Conservation (phyloP, 2,113 vertebrate genomes). For the Benitochromis conjunctus region DNA sequence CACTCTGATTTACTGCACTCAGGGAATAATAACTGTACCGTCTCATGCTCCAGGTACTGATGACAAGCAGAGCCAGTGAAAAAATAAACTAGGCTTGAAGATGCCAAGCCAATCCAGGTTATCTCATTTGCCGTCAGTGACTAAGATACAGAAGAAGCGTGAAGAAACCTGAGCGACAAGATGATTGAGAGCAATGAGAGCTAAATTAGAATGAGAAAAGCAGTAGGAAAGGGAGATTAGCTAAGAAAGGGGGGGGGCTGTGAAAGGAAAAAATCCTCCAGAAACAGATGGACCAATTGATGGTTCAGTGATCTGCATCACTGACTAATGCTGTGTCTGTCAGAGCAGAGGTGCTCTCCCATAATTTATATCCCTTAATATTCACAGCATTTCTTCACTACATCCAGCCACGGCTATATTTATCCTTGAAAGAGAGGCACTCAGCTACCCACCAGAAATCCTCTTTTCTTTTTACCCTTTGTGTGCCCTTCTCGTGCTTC, state of each 20-base stretch:
- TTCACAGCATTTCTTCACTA: not conserved
- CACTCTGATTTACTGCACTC: not conserved
- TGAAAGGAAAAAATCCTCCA: not conserved
- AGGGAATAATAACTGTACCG: not conserved
- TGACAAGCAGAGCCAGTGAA: not conserved
- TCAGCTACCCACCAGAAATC: not conserved
- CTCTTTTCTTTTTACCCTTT: not conserved
- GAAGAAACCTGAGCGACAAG: not conserved
- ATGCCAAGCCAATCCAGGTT: not conserved
- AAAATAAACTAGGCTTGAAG: not conserved
- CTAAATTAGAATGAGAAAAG: slow-evolving; percentile 13
- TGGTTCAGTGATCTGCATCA: slow-evolving; percentile 46
- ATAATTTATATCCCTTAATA: slow-evolving; percentile 12
- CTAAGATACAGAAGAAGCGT: not conserved
- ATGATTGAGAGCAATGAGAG: slow-evolving; percentile 7
- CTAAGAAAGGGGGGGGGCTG: not conserved
- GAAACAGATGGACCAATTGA: slow-evolving; percentile 48
- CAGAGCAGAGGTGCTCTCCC: slow-evolving; percentile 1
- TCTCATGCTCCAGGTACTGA: not conserved
- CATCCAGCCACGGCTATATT: not conserved
- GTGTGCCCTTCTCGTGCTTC: not conserved
- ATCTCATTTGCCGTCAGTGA: not conserved
- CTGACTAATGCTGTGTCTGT: slow-evolving; percentile 31
- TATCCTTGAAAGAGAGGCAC: not conserved
- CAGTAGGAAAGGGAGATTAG: not conserved